Percentiles rank a stretch among this genome's conserved stretches.
Conservation (phyloP, 2,113 vertebrate species). For the Origma solitaria region DNA sequence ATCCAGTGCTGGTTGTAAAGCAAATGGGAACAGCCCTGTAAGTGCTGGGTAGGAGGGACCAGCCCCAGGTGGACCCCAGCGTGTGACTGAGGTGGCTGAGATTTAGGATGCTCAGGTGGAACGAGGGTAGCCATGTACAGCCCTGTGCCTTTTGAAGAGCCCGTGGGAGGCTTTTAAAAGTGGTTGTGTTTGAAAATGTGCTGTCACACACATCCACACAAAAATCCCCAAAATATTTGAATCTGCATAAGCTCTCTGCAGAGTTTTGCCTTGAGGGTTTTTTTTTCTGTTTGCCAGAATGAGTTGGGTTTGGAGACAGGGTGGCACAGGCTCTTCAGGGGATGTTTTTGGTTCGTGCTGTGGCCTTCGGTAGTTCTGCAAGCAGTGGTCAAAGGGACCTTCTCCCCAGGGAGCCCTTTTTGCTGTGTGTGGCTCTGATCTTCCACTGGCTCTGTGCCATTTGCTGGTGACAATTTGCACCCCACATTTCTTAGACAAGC, state of each 20-base stretch:
- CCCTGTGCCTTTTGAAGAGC: background rate
- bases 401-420: background rate
- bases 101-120: background rate
- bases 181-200: background rate
- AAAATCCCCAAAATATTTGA: conserved; percentile 27
- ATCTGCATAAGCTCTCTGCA: background rate
- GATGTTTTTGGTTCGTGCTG: background rate
- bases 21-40: background rate
- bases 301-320: background rate
- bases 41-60: background rate
- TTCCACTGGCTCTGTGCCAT: accelerated
- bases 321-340: background rate
- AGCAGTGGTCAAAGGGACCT: background rate
- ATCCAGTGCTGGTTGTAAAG: background rate
- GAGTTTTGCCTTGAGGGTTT: background rate
- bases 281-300: background rate
- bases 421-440: background rate
- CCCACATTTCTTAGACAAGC: background rate
- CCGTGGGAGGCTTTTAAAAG: conserved; percentile 29
- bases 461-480: background rate
- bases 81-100: background rate
- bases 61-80: background rate
- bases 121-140: background rate
- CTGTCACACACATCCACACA: conserved; percentile 38
- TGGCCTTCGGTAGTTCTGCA: background rate